These are phyloP conservation scores for Anguilla marmorata DNA, from an alignment of 2,797 vertebrate genomes.

Conservation along the genomic window DNA sequence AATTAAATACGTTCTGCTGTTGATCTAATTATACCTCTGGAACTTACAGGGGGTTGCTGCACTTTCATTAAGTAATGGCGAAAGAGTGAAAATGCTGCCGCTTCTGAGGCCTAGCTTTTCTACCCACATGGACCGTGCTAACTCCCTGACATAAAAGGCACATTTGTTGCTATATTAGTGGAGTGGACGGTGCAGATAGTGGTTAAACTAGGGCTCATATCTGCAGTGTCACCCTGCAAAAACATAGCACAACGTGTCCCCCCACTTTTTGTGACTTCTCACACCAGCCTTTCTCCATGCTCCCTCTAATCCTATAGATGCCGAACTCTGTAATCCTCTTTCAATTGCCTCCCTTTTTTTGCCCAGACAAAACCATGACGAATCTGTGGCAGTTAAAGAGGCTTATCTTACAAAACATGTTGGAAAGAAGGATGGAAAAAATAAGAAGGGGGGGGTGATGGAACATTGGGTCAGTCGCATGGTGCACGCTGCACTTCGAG, in stretches of 20 bases:
- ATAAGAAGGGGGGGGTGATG: conserved; percentile 17
- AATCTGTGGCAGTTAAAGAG: conserved; percentile 32
- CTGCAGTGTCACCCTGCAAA: conserved; percentile 36
- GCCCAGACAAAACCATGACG: conserved; percentile 27
- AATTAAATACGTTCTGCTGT: conserved; percentile 67
- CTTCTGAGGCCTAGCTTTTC: conserved; percentile 41
- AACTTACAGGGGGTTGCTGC: conserved; percentile 53
- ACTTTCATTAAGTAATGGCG: conserved; percentile 64
- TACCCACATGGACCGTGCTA: conserved; percentile 34
- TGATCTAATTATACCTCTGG: conserved; percentile 63
- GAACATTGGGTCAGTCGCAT: conserved; percentile 38
- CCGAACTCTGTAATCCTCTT: conserved; percentile 45
- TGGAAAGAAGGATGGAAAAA: conserved; percentile 10
- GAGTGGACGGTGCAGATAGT: not conserved
- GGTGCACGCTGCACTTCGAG: conserved; percentile 9
- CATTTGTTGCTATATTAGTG: conserved; percentile 36
- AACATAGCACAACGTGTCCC: conserved; percentile 37
- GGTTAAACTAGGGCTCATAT: conserved; percentile 36
- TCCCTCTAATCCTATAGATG: conserved; percentile 52
- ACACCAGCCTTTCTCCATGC: conserved; percentile 31
- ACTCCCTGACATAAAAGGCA: conserved; percentile 40
- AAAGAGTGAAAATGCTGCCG: conserved; percentile 53
- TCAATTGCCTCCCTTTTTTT: conserved; percentile 32
- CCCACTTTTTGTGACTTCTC: conserved; percentile 35
- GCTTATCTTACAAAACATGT: conserved; percentile 33